A percentile compares a stretch with the other conserved stretches of the same genome.
phyloP scores from a whole-genome alignment of 1,140 invertebrate species.

The Palaemon carinicauda region DNA sequence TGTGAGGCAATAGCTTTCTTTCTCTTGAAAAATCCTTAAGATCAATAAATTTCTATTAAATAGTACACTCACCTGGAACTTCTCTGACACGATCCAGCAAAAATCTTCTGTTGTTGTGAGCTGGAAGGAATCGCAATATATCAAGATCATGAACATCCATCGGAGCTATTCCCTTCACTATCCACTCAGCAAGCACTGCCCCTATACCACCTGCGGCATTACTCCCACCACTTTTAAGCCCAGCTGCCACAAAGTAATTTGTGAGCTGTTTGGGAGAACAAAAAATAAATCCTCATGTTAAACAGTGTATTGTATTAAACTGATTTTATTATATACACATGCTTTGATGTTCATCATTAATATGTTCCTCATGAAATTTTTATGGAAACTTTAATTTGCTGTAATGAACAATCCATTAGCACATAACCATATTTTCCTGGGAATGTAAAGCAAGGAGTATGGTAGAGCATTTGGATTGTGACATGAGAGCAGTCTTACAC shows the following conservation, averaged over 20 bases:
- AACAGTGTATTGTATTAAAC: too few relatives aligned
- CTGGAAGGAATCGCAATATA: slow-evolving; percentile 88
- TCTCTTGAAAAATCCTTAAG: too few relatives aligned
- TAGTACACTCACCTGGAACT: slow-evolving; percentile 78
- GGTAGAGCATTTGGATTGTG: too few relatives aligned
- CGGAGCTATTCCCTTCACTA: slow-evolving; percentile 82
- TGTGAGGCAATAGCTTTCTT: too few relatives aligned
- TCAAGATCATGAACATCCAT: slow-evolving; percentile 91
- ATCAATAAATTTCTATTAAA: too few relatives aligned
- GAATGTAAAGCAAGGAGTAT: too few relatives aligned
- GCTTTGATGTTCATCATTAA: not conserved
- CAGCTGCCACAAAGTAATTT: slow-evolving; percentile 95
- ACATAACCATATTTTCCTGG: too few relatives aligned
- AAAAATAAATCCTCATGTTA: too few relatives aligned
- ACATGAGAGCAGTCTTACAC: not conserved
- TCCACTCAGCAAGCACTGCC: slow-evolving; percentile 86
- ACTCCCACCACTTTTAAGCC: slow-evolving; percentile 94
- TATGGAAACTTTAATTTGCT: too few relatives aligned
- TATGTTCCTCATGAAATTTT: not conserved
- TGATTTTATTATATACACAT: too few relatives aligned
- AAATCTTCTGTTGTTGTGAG: slow-evolving; percentile 95
- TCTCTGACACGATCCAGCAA: slow-evolving; percentile 91
- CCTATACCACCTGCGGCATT: slow-evolving; percentile 95
- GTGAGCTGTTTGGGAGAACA: slow-evolving; percentile 72
- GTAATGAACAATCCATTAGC: too few relatives aligned